Conservation (phyloP, 2,797 vertebrate genomes). For the Clarias laeviceps region DNA sequence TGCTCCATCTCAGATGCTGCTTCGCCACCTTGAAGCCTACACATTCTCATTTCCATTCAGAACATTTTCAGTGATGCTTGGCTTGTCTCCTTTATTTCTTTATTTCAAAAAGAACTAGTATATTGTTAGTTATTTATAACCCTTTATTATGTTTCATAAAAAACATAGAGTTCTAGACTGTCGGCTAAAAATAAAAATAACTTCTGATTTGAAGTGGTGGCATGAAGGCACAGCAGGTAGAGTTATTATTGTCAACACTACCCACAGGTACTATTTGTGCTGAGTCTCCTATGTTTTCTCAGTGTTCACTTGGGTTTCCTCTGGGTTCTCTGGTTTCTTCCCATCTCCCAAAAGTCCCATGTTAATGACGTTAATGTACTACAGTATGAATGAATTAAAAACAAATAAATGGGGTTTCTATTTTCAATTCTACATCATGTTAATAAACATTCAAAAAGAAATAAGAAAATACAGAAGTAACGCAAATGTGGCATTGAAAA, state of each 20-base stretch:
- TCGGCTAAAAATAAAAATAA: slow-evolving; percentile 2
- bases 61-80: neutral
- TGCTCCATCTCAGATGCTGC: neutral
- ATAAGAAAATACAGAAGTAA: neutral
- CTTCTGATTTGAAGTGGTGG: neutral
- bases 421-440: neutral
- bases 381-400: neutral
- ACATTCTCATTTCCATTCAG: neutral
- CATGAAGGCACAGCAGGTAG: neutral
- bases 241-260: neutral
- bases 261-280: neutral
- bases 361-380: neutral
- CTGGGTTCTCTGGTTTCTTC: neutral
- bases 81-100: neutral
- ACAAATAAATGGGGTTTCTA: neutral
- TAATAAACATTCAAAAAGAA: neutral
- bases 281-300: neutral
- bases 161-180: neutral
- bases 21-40: neutral
- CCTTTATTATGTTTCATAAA: neutral
- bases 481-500: neutral
- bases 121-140: neutral
- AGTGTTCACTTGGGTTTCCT: too few relatives aligned
- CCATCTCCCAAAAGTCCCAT: neutral
- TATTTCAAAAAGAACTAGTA: neutral